Base-by-base conservation (phyloP, 2,888 invertebrate genomes). In the Amblyjoppa proteus region DNA sequence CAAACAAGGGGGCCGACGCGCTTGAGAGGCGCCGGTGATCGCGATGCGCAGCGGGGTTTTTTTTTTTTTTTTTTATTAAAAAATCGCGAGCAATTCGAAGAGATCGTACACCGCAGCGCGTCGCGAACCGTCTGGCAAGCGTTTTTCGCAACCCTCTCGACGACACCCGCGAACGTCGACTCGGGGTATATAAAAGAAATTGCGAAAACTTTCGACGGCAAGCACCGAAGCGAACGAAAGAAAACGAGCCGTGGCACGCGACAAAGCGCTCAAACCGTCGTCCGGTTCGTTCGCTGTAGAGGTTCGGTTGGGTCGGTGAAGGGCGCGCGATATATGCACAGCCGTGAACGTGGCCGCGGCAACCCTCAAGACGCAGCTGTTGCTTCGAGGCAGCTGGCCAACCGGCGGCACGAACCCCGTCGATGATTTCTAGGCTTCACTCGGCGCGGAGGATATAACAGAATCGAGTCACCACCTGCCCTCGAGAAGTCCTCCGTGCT, bases 361-460 rank as follows among this genome's bases (percentile, higher is more conserved):
- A 75, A 75, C 74, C 74, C 74, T 75, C 74, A 75, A 75, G 74
- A 75, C 41, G 92, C 92, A 92, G 92, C 92, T 92, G 92, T 92
- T 89, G 85, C 87, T 80, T 87, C 83, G 75, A 85, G 89, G 89
- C 92, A 92, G 92, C 91, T 92, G 92, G 89, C 81, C 85, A 86
- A 87, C 87, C 83, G 89, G 84, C 71, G 79, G 73, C 88, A 87
- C 87, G 86, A 84, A 89, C 87, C 91, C 90, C 89, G n/a, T 83
- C 83, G n/a, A 81, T 71, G 77, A 77, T 77, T 81, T 76, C 74
- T 58, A 31, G 38, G 61, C 64, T 66, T 64, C 51, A 71, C 45
- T 49, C 69, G 56, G 13, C 51, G 34, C 6, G 61, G 49, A 61
- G 61, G 74, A 45, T 28, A 64, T n/a, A 28, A 28, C 45, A 58